These are phyloP conservation scores for Halcyon senegalensis DNA, from an alignment of 2,113 vertebrate species.

Conservation along the genomic window DNA sequence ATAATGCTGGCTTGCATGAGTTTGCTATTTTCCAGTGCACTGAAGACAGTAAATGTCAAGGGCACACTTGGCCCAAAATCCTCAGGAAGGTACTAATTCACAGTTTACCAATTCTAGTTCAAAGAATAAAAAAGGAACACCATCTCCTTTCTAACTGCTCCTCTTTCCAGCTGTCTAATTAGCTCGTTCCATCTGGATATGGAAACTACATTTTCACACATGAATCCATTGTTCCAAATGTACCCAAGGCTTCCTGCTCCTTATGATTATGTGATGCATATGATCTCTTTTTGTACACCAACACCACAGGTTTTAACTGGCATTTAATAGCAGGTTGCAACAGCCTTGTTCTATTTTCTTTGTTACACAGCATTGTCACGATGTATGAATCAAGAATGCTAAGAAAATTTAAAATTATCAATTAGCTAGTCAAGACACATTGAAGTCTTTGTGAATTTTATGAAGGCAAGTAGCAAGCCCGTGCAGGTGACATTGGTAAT, in stretches of 20 bases:
- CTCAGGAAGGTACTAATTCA: background rate
- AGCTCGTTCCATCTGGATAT: background rate
- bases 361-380: background rate
- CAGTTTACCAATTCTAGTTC: background rate
- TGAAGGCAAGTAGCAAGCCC: background rate
- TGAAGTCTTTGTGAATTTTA: background rate
- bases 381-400: background rate
- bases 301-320: background rate
- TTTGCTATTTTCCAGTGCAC: background rate
- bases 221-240: background rate
- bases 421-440: background rate
- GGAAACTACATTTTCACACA: background rate
- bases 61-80: background rate
- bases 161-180: background rate
- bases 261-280: accelerated
- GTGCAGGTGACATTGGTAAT: background rate
- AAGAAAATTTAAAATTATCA: background rate
- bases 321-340: background rate
- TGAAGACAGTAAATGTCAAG: background rate
- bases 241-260: background rate
- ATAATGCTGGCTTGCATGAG: background rate
- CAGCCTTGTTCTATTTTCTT: background rate
- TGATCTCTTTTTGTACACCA: background rate
- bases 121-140: background rate
- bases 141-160: background rate